Conservation (phyloP, 2,888 invertebrate genomes). For the Amphiduros pacificus region DNA sequence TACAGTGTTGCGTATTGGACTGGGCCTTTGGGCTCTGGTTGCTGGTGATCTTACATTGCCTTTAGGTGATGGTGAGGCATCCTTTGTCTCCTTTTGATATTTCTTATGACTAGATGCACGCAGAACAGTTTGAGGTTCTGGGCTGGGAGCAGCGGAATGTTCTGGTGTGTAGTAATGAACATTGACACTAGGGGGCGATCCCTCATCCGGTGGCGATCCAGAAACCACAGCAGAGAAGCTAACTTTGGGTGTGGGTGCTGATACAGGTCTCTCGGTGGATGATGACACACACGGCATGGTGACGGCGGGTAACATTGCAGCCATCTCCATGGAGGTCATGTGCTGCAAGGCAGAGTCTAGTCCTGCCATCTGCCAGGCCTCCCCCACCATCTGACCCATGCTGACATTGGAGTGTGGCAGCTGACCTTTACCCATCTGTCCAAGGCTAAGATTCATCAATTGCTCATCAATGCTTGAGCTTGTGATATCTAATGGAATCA, state of each 20-base stretch:
- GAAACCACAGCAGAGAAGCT: background rate
- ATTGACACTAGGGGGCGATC: background rate
- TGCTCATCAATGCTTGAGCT: no score
- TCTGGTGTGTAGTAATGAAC: background rate
- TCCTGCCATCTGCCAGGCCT: background rate
- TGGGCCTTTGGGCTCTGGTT: no score
- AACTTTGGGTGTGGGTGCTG: background rate
- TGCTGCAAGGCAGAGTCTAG: background rate
- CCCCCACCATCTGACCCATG: background rate
- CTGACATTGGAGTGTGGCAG: no score
- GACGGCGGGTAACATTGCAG: background rate
- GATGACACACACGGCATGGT: background rate
- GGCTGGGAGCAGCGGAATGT: background rate
- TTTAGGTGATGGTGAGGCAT: no score
- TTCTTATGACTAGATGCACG: no score
- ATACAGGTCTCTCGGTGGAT: background rate
- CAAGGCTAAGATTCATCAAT: no score
- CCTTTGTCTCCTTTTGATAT: no score
- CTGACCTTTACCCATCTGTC: no score
- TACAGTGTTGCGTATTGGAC: no score
- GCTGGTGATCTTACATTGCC: no score
- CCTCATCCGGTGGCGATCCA: background rate
- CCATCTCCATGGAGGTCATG: background rate
- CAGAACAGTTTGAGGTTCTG: background rate
- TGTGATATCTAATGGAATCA: no score